These are phyloP conservation scores for Perithous albicinctus DNA, from an alignment of 2,888 invertebrate genomes.

Conservation along the genomic window DNA sequence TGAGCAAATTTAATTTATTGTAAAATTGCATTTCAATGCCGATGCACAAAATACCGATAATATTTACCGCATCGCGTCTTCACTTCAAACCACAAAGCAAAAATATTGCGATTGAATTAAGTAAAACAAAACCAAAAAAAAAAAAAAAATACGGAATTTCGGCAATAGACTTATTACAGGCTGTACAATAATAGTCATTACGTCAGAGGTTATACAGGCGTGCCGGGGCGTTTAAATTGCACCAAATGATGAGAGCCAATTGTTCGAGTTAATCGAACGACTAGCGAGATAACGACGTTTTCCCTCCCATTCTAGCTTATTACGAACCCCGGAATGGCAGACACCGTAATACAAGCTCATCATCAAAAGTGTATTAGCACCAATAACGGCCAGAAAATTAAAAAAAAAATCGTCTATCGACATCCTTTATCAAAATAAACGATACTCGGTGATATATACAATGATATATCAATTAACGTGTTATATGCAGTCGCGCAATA, in stretches of 20 bases:
- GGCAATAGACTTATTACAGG: constrained; percentile 4
- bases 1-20: too few species aligned
- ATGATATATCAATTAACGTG: background rate
- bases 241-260: constrained; percentile 77
- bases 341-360: background rate
- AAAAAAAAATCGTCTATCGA: constrained; percentile 6
- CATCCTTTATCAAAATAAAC: background rate
- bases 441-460: background rate
- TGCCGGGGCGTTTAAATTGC: constrained; percentile 75
- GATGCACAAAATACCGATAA: too few species aligned
- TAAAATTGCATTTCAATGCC: too few species aligned
- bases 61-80: too few species aligned
- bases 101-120: too few species aligned
- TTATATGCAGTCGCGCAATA: background rate
- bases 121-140: too few species aligned
- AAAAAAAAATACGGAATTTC: background rate
- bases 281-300: constrained; percentile 70
- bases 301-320: constrained; percentile 60
- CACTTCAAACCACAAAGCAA: too few species aligned
- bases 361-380: background rate
- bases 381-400: background rate
- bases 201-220: constrained; percentile 73
- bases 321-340: constrained; percentile 42
- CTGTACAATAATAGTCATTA: constrained; percentile 74
- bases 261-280: constrained; percentile 77